These are phyloP conservation scores for Acomys russatus DNA, from an alignment of 2,797 vertebrate genomes.

Conservation along the genomic window DNA sequence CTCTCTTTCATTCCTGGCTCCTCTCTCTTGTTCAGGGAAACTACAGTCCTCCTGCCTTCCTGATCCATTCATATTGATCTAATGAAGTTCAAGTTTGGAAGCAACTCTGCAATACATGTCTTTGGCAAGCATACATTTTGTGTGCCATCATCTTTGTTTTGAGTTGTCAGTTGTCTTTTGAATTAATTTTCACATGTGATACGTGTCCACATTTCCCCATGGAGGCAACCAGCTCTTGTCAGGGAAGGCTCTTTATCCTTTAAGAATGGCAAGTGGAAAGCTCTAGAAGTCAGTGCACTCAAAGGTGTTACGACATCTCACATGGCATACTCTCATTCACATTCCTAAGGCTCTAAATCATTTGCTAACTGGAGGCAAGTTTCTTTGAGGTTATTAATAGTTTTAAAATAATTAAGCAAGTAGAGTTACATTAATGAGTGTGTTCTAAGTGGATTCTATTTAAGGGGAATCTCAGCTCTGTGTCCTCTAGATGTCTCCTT, in stretches of 20 bases:
- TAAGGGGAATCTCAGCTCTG: background rate
- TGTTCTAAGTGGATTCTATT: constrained; percentile 1
- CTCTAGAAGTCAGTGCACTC: background rate
- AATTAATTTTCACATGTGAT: background rate
- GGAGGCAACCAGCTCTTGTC: background rate
- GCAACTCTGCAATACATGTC: background rate
- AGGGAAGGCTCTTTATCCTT: background rate
- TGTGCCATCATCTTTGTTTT: background rate
- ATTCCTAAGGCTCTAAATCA: constrained; percentile 26
- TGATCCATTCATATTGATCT: background rate
- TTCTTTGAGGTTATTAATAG: constrained; percentile 22
- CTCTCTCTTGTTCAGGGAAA: background rate
- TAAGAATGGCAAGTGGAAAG: background rate
- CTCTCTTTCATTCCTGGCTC: background rate
- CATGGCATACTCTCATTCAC: background rate
- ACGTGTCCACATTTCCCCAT: background rate
- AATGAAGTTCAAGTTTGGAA: background rate
- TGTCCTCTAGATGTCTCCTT: background rate
- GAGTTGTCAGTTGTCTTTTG: background rate
- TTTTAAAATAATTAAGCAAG: constrained; percentile 43
- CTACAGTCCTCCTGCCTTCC: background rate
- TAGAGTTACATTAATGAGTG: background rate
- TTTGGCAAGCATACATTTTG: background rate
- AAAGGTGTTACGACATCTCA: background rate
- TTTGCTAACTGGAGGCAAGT: constrained; percentile 5